Base-by-base conservation (phyloP, 2,888 invertebrate genomes). In the Caenorhabditis sinica region DNA sequence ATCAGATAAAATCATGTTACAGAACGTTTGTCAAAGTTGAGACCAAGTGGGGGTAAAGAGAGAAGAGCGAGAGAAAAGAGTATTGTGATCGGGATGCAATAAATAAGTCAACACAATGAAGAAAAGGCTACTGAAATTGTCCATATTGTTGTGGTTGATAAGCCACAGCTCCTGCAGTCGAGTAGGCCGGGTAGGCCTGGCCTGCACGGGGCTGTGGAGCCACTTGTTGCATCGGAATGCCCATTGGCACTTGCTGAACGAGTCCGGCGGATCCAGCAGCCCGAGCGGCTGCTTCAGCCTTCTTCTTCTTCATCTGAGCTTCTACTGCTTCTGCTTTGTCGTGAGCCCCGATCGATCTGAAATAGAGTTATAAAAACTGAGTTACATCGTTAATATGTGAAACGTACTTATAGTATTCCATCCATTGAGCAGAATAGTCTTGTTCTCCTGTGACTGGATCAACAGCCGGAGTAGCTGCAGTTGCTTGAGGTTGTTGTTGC, bases 341-440 rank as follows among this genome's bases (percentile, higher is more conserved):
- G 25, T 58, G 79, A 71, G 79, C 79, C 13, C 79, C 79, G 20
- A 79, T 79, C 0, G 79, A 79, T 65, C 88, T 88, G 71, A 74
- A 85, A 63, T 6, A 66, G 3, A 40, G 15, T 30, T 23, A 20
- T 17, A 1, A 43, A n/a, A 13, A 36, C 20, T 23, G 15, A 11
- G 40, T 9, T 9, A n/a, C 23, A 0, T 0, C 6, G 40, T 11
- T 3, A 20, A 25, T 25, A 49, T 9, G 11, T 1, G 25, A 65
- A 30, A 30, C 71, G 20, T 71, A 96, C 91, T 97, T 95, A 94
- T 98, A 98, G 94, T 98, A 98, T 93, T 97, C 97, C 49, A 97
- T 97, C 98, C 98, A 98, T 91, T 98, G 97, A 84, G 96, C 95
- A 30, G 97, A 97, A 94, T 98, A 98, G 94, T 98, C 98, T 4